These are phyloP conservation scores for Gobio occitaniae DNA, from an alignment of 2,797 vertebrate genomes.

Conservation along the genomic window DNA sequence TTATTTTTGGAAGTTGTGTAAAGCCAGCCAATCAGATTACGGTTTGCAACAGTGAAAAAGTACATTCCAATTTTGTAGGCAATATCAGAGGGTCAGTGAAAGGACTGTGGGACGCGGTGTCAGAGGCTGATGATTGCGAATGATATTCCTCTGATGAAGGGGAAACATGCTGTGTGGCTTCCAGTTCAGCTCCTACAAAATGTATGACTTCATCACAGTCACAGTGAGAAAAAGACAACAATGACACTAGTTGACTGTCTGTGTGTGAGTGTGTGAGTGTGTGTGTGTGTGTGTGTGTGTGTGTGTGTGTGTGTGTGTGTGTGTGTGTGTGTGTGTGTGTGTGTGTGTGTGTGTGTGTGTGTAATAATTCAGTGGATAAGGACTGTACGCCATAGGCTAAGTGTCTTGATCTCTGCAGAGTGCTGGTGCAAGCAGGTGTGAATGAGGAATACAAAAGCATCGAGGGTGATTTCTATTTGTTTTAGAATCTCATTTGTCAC, in stretches of 20 bases:
- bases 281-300: too few species aligned
- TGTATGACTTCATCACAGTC: constrained; percentile 1
- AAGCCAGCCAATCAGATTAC: not conserved
- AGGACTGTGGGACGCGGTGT: not conserved
- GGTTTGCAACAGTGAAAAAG: not conserved
- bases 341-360: too few species aligned
- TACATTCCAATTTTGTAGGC: not conserved
- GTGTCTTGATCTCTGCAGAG: not conserved
- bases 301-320: too few species aligned
- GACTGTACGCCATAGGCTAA: not conserved
- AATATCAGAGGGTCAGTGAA: not conserved
- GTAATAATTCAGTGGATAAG: not conserved
- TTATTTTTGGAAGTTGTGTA: not conserved
- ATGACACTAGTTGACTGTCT: not conserved
- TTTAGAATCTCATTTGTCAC: constrained; percentile 33
- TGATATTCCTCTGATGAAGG: not conserved
- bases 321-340: too few species aligned
- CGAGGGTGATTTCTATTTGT: not conserved
- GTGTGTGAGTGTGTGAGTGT: too few species aligned
- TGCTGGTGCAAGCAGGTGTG: constrained; percentile 1
- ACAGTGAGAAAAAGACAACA: not conserved
- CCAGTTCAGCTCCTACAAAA: not conserved
- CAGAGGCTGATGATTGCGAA: not conserved
- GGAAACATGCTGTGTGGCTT: not conserved
- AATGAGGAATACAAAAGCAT: not conserved